Evolutionary conservation across 2,888 invertebrate genomes (phyloP), one percentile per base, ranked within the genome.

Genomic region (Blera fallax): DNA sequence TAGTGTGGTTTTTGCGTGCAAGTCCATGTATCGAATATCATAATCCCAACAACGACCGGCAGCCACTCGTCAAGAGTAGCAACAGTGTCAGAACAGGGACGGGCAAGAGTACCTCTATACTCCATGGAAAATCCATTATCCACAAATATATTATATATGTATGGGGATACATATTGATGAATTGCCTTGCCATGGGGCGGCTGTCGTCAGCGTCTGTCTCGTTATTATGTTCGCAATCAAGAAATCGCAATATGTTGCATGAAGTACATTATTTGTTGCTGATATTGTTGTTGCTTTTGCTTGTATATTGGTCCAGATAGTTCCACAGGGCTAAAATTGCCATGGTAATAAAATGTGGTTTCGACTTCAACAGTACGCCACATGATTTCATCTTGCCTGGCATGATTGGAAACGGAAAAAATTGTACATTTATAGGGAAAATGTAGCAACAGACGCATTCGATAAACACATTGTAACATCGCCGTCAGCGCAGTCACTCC

Each of bases 211-310:
- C 65, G 56, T 78, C 69, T 74, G 73, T 69, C 65, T 83, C 82
- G 82, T 83, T 83, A 80, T 79, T 84, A 84, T 76, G 74, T 85
- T 80, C 56, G 80, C 74, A 84, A 84, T 84, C 84, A 84, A 84
- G 84, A 74, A 84, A 84, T 84, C 70, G 70, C 84, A 85, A 85
- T 85, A 85, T 85, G 80, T 76, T 80, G 80, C 84, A 70, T 76
- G 80, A 58, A 56, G 82, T 83, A 54, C 65, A 77, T 77, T 77
- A 83, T 78, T 81, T 81, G 81, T 76, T 67, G 73, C 40, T 64
- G 54, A 21, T 67, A 37, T 48, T 76, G 45, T 67, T 67, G 54
- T 56, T 76, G 56, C 0, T 62, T 4, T 11, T 60, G 32, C 18
- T 58, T 37, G 58, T 65, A n/a, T n/a, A 54, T 48, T 52, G 56